Evolutionary conservation across 2,888 invertebrate species (phyloP).

Genomic region (Drosophila ustulata): DNA sequence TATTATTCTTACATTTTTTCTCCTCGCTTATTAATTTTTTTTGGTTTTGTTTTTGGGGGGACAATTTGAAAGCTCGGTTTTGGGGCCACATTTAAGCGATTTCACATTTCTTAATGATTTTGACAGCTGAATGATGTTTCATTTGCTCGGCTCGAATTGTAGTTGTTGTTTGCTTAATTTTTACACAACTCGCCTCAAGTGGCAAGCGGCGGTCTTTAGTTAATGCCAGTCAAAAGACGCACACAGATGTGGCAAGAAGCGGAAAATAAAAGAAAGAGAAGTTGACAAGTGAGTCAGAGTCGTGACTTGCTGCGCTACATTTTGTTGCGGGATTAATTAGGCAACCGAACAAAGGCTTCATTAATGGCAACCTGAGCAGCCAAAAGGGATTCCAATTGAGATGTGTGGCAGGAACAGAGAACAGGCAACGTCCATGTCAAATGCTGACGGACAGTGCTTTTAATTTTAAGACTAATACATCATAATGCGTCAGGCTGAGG

Average conservation of each 20-base stretch:
- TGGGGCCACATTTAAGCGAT: conserved; percentile 74
- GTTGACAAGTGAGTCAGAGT: conserved; percentile 6
- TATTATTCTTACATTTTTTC: conserved; percentile 9
- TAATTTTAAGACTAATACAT: conserved; percentile 83
- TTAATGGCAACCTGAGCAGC: conserved; percentile 65
- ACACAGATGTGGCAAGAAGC: conserved; percentile 51
- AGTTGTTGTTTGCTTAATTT: conserved; percentile 51
- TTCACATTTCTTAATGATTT: conserved; percentile 82
- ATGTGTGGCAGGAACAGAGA: conserved; percentile 2
- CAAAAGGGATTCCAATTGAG: neutral
- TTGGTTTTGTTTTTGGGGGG: neutral
- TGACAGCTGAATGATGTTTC: conserved; percentile 83
- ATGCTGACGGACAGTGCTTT: conserved; percentile 71
- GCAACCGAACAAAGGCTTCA: conserved; percentile 60
- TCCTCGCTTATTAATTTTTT: neutral
- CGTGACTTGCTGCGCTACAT: neutral
- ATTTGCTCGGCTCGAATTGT: conserved; percentile 40
- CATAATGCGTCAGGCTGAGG: conserved; percentile 72
- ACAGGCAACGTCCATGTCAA: conserved; percentile 47
- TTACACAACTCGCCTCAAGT: conserved; percentile 67
- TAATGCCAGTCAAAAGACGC: conserved; percentile 65
- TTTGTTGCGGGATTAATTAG: conserved; percentile 61
- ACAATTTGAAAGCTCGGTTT: conserved; percentile 59
- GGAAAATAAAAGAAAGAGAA: neutral
- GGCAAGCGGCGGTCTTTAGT: conserved; percentile 67